Evolutionary conservation across 2,888 invertebrate genomes (phyloP).

Genomic region (Campoplex nolae): DNA sequence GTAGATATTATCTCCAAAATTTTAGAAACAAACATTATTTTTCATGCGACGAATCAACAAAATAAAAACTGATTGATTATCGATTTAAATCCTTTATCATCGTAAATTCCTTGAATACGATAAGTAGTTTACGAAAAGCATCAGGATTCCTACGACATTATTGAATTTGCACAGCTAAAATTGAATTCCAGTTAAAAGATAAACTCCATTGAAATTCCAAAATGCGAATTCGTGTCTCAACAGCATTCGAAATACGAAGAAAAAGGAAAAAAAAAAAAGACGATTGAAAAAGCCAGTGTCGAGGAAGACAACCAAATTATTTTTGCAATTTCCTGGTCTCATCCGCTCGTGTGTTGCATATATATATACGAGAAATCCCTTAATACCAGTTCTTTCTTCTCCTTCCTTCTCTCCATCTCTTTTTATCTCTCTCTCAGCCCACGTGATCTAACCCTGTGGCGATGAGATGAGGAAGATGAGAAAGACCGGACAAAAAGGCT

Average conservation of each 20-base stretch:
- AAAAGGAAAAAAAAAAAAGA: neutral
- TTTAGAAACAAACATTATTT: too few species aligned
- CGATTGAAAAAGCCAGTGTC: constrained; percentile 26
- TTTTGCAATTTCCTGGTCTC: constrained; percentile 66
- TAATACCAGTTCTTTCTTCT: constrained; percentile 39
- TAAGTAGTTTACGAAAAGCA: neutral
- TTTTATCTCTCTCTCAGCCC: constrained; percentile 19
- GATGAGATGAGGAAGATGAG: constrained; percentile 43
- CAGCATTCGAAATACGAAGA: neutral
- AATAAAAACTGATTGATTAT: neutral
- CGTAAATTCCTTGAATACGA: neutral
- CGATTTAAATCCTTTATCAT: neutral
- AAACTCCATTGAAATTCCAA: constrained; percentile 31
- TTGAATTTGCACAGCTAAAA: neutral
- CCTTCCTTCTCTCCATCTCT: constrained; percentile 34
- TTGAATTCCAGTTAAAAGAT: neutral
- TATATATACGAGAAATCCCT: constrained; percentile 39
- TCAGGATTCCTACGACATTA: neutral
- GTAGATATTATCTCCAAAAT: neutral
- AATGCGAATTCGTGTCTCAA: constrained; percentile 10
- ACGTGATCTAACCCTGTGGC: constrained; percentile 5
- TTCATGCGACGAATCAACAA: neutral
- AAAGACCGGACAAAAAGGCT: constrained; percentile 39
- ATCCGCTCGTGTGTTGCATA: constrained; percentile 8
- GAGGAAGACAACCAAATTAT: constrained; percentile 63